phyloP scores from a whole-genome alignment of 2,888 invertebrate genomes.

The Spisula solida region DNA sequence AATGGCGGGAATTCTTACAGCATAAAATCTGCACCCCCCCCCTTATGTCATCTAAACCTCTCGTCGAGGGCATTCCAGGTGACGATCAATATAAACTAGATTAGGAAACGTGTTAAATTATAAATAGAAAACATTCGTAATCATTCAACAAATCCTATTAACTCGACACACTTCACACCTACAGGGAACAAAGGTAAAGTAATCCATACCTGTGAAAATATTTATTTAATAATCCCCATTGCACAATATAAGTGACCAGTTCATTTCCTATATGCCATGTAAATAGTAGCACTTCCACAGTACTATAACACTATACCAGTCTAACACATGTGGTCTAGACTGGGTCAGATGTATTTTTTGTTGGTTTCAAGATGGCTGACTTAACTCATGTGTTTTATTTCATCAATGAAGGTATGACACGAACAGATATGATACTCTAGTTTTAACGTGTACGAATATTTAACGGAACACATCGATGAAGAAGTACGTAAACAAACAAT shows the following conservation, averaged over 20 bases:
- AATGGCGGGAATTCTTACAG: conserved; percentile 25
- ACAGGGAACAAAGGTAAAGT: conserved; percentile 25
- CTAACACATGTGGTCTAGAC: conserved; percentile 67
- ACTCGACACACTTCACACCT: conserved; percentile 33
- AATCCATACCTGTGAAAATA: conserved; percentile 52
- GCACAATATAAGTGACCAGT: conserved; percentile 7
- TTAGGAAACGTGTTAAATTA: conserved; percentile 49
- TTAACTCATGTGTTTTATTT: conserved; percentile 36
- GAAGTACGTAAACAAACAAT: background rate
- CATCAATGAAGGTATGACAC: conserved; percentile 5
- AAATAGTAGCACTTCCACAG: conserved; percentile 25
- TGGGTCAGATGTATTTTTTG: conserved; percentile 63
- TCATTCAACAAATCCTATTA: conserved; percentile 27
- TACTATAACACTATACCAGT: conserved; percentile 47
- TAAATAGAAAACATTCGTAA: conserved; percentile 39
- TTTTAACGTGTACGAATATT: background rate
- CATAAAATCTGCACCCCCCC: conserved; percentile 30
- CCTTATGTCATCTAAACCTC: conserved; percentile 7
- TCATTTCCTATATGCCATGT: conserved; percentile 30
- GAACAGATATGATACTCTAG: background rate
- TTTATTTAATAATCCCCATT: conserved; percentile 54
- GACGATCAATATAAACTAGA: conserved; percentile 43
- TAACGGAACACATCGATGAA: background rate
- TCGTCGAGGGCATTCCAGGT: conserved; percentile 31
- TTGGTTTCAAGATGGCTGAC: conserved; percentile 66